Evolutionary conservation across 2,113 vertebrate species (phyloP).

Genomic region (Pantherophis guttatus): DNA sequence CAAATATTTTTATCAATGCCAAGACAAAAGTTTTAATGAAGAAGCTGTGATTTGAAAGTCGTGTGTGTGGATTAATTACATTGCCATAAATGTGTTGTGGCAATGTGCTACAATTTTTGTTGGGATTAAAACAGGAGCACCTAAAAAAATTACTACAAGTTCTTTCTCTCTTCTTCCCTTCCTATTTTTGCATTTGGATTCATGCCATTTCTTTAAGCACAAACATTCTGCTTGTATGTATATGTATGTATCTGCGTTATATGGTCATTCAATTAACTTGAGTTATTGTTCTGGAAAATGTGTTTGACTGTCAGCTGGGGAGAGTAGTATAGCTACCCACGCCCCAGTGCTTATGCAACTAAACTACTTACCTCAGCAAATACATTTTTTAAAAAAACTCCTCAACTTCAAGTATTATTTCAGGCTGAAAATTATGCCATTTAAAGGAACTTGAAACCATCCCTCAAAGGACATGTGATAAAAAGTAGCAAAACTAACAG

Average conservation of each 20-base stretch:
- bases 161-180: conserved; percentile 5
- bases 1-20: conserved; percentile 36
- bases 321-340: background rate
- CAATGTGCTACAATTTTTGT: conserved; percentile 38
- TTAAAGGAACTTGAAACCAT: background rate
- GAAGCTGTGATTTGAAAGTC: conserved; percentile 25
- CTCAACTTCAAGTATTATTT: background rate
- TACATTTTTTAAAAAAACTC: background rate
- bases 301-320: background rate
- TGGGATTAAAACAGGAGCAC: conserved; percentile 23
- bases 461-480: background rate
- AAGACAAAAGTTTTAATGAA: conserved; percentile 51
- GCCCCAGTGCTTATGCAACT: background rate
- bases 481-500: background rate
- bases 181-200: conserved; percentile 1
- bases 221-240: rapidly evolving
- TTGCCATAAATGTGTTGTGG: conserved; percentile 29
- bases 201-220: rapidly evolving
- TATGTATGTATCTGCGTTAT: too few relatives aligned
- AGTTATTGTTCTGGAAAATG: background rate
- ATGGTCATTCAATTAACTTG: rapidly evolving
- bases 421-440: background rate
- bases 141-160: background rate
- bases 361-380: background rate
- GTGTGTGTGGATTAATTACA: conserved; percentile 36